phyloP scores from a whole-genome alignment of 2,113 vertebrate species.

The Podilymbus podiceps region DNA sequence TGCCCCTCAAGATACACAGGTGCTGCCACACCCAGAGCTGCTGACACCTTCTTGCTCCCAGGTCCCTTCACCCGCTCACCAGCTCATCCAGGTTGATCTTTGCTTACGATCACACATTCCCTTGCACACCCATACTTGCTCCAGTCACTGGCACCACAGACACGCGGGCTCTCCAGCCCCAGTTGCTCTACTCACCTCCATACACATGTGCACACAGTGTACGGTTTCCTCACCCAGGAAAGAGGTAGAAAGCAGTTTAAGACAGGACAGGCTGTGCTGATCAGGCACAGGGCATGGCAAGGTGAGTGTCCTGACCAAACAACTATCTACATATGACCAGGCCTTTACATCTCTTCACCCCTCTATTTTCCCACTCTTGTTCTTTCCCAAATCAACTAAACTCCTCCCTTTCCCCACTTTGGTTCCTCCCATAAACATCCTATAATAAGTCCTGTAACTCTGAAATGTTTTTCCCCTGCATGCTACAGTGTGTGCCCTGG shows the following conservation, averaged over 20 bases:
- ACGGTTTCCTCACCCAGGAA: neutral
- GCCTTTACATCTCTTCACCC: neutral
- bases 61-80: neutral
- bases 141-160: neutral
- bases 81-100: neutral
- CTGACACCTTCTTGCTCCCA: neutral
- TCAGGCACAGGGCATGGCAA: neutral
- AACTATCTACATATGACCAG: neutral
- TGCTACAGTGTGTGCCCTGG: neutral
- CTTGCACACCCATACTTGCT: neutral
- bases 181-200: neutral
- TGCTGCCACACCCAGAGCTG: neutral
- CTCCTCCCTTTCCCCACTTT: neutral
- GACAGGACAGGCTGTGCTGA: neutral
- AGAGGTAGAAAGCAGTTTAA: neutral
- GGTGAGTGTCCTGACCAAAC: neutral
- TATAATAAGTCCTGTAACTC: neutral
- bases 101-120: neutral
- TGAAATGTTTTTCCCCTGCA: neutral
- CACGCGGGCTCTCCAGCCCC: neutral
- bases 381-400: neutral
- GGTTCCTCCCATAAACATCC: neutral
- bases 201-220: fast-evolving
- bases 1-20: neutral
- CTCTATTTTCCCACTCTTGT: neutral